Percentiles rank a stretch among this genome's conserved stretches.
phyloP scores from a whole-genome alignment of 92 coral and sea anemone genomes.

The Desmophyllum pertusum region DNA sequence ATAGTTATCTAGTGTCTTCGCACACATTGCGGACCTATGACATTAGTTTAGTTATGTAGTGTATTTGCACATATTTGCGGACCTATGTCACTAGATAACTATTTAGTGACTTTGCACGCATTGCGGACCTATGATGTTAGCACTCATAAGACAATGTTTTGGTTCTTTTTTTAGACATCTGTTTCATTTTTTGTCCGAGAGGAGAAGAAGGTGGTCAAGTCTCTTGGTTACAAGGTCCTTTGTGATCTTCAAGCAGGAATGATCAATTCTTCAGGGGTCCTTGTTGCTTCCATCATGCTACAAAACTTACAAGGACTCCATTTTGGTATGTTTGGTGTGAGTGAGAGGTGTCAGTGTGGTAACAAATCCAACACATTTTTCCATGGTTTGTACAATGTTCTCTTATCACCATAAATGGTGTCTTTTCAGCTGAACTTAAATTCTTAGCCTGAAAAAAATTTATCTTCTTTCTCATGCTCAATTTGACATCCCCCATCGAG shows the following conservation, averaged over 20 bases:
- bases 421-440: too few species aligned
- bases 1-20: too few species aligned
- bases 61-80: too few species aligned
- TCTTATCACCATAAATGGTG: too few species aligned
- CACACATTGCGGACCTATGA: too few species aligned
- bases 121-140: background rate
- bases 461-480: too few species aligned
- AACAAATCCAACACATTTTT: background rate
- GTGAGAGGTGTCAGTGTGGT: background rate
- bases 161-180: constrained; percentile 53
- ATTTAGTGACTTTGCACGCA: background rate
- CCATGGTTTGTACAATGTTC: background rate
- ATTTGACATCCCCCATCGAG: too few species aligned
- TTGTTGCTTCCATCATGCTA: constrained; percentile 85
- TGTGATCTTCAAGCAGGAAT: constrained; percentile 76
- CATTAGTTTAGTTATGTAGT: too few species aligned
- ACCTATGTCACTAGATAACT: too few species aligned
- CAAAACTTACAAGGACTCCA: constrained; percentile 84
- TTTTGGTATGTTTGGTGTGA: constrained; percentile 64
- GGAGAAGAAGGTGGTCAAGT: constrained; percentile 83
- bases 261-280: constrained; percentile 77
- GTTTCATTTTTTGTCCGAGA: constrained; percentile 79
- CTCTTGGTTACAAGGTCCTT: constrained; percentile 78
- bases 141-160: too few species aligned
- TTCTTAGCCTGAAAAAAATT: too few species aligned